Evolutionary conservation across 2,888 invertebrate species (phyloP), one percentile per base, ranked within the genome.

Genomic region (Alloplasta piceator): DNA sequence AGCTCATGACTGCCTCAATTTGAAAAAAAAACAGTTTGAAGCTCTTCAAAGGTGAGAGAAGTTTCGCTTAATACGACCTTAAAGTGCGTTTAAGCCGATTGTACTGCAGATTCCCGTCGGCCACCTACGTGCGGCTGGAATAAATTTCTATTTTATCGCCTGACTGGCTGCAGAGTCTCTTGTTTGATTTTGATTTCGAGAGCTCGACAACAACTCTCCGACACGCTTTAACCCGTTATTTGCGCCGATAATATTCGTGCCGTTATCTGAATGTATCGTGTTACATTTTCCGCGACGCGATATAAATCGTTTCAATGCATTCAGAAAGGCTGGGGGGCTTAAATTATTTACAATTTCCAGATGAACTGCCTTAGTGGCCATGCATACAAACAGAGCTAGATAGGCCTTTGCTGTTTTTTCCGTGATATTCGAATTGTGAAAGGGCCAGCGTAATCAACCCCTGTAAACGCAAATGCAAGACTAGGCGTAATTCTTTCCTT

Each of bases 291-390:
- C 71, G 26, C 46, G 38, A 6, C 71, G 43, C 5, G 39, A 39
- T 4, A 70, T n/a, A 16, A 60, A 56, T 0, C 58, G 10, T 12
- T 39, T 41, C 5, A 56, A n/a, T 0, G 26, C 12, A 6, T 26
- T 39, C 6, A 61, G 26, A 6, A 70, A 70, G 0, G 70, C 39
- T 0, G 55, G 43, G 0, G 58, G 84, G 92, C 93, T 74, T 86
- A 94, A 93, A 6, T 93, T 94, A 1, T 9, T 43, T 43, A 10
- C 43, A 43, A 43, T 43, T 43, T 43, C 1, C 43, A 43, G 10
- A 43, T 43, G 43, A 10, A 43, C 43, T 10, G 43, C 43, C 7
- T 43, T 43, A 6, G 43, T 43, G 6, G 43, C 43, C 43, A 43
- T 43, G 43, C 43, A 43, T 43, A n/a, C n/a, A n/a, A n/a, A 43